Base-by-base conservation (phyloP, 2,797 vertebrate species). In the Sarcophilus harrisii region DNA sequence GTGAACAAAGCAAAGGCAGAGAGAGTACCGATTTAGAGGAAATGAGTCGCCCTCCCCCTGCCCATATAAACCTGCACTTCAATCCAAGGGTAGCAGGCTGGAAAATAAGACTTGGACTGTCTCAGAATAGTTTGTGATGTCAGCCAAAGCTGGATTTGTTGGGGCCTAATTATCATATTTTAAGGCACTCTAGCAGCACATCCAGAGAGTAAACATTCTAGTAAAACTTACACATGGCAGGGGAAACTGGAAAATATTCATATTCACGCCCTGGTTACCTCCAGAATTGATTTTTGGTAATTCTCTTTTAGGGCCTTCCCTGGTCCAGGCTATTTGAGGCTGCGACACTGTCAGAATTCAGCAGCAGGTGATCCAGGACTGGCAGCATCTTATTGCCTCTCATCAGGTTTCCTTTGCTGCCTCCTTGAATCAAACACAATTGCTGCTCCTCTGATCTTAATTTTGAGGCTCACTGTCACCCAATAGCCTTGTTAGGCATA, bases 361-460 rank as follows among this genome's bases (percentile, higher is more conserved):
- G 92, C 96, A 95, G 92, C 94, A 93, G 94, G 93, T 93, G 93
- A 52, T 93, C 89, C 60, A 59, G 92, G 92, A 55, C 59, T 91
- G 49, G 27, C 93, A 93, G 38, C 66, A 28, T 95, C 93, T 95
- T 92, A 93, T 38, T 92, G 55, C 92, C 45, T 90, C 45, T 91
- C 87, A 95, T 91, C 94, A 1, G 13, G 55, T 93, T 95, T 91
- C 92, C 58, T 92, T 94, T 94, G 91, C 55, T 96, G 95, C 90
- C 58, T 93, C 93, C 59, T 93, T 30, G 95, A 90, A 95, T 96
- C 96, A 92, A 96, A 90, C 66, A 18, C 91, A 95, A 94, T 96
- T 94, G 94, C 96, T 94, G 95, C 58, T 97, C 52, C 94, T 96
- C 95, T 58, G 27, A 94, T 95, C 97, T 97, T 96, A 97, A 97